phyloP scores from a whole-genome alignment of 2,113 vertebrate species.

The Pelecanoides urinatrix region DNA sequence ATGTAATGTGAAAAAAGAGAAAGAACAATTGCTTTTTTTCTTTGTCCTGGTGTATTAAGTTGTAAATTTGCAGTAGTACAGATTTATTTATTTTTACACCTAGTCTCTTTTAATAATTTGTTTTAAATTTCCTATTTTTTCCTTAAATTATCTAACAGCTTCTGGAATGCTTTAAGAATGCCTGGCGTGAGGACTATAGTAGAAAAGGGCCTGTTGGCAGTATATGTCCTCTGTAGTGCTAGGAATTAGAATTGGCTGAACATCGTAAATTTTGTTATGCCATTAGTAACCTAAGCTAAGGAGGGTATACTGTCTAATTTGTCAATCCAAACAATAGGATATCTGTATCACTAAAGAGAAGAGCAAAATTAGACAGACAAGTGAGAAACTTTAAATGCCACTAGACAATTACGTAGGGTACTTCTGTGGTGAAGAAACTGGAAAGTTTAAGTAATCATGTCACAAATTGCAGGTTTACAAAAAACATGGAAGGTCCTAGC shows the following conservation, averaged over 20 bases:
- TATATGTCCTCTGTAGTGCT: neutral
- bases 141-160: neutral
- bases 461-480: neutral
- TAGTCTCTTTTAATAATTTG: neutral
- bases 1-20: neutral
- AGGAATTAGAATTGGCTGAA: neutral
- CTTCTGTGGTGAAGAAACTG: neutral
- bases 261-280: neutral
- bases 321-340: neutral
- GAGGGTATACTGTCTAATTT: neutral
- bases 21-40: neutral
- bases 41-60: neutral
- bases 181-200: neutral
- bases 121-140: neutral
- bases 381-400: neutral
- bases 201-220: neutral
- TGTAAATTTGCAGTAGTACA: neutral
- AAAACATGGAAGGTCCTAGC: neutral
- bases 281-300: neutral
- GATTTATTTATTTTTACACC: neutral
- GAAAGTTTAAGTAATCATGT: neutral
- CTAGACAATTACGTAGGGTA: neutral
- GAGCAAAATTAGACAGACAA: neutral
- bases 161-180: neutral
- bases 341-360: neutral